Base-by-base conservation (phyloP, 2,888 invertebrate genomes). In the Halocaridina rubra region DNA sequence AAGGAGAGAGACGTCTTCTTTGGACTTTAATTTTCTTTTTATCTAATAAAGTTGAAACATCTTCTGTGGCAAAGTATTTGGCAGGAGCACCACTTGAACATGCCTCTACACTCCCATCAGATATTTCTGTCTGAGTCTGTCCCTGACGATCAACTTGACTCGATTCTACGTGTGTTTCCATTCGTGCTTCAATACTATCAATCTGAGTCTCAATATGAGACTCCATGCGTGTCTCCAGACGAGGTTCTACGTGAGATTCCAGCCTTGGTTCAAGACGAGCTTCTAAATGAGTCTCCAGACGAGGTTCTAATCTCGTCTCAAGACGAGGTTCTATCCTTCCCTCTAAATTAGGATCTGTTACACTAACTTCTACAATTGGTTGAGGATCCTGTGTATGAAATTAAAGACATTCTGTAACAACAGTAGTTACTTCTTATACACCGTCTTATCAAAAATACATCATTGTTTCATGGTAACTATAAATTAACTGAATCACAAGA, bases 201-300 rank as follows among this genome's bases (percentile, higher is more conserved):
- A 53, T 53, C 8, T 53, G 53, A 53, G 53, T 53, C 19, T 80
- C 74, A 39, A 53, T 77, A 27, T 87, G 85, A 22, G 53, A 82
- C 57, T 84, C 86, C 67, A 89, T 90, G 89, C 77, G 89, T 85
- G 81, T 89, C 39, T 69, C 80, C 24, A 80, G 85, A 30, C 67
- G 33, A 61, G 77, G 61, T 24, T 78, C 77, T 33, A 78, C 33
- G n/a, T 29, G 53, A 39, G 82, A 71, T n/a, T 71, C 71, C 46
- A 71, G 46, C 22, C 71, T 77, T 29, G 82, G 77, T n/a, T 71
- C 71, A 46, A 71, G 46, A n/a, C 71, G 82, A 53, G 7, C 19
- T 53, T 53, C 53, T 53, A 53, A 53, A 19, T 53, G 53, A 53
- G 53, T 53, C 53, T 53, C 53, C 53, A 53, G 19, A n/a, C 57